Conservation (phyloP, 2,797 vertebrate species). For the Trachops cirrhosus region DNA sequence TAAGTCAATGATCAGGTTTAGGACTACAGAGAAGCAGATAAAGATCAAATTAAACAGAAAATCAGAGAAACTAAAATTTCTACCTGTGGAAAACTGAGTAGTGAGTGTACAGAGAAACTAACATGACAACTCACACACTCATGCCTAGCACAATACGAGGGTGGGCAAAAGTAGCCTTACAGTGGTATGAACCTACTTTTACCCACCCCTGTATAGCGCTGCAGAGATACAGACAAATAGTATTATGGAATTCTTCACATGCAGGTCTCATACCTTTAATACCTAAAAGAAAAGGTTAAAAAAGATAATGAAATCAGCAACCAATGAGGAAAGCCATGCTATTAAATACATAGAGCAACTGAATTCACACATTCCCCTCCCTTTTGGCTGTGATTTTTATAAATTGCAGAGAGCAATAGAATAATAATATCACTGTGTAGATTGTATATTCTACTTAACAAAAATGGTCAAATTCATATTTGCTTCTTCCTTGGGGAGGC, state of each 20-base stretch:
- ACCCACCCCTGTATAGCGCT: not conserved
- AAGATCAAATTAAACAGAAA: not conserved
- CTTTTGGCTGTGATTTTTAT: not conserved
- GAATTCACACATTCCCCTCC: conserved; percentile 40
- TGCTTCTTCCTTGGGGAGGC: conserved; percentile 69
- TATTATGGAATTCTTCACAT: not conserved
- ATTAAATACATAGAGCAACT: not conserved
- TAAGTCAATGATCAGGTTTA: not conserved
- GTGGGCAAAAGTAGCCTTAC: not conserved
- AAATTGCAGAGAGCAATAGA: not conserved
- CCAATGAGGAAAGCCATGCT: not conserved
- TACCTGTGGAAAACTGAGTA: not conserved
- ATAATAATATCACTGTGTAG: not conserved
- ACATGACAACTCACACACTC: not conserved
- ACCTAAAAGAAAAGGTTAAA: conserved; percentile 55
- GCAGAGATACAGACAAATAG: not conserved
- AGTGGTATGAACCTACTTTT: not conserved
- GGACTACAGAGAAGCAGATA: not conserved
- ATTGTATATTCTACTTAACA: not conserved
- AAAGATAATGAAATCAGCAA: conserved; percentile 40
- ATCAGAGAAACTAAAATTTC: not conserved
- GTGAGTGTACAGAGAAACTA: not conserved
- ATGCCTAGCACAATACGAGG: not conserved
- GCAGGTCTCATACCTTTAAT: not conserved
- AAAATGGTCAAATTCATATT: conserved; percentile 29